A percentile compares a stretch with the other conserved stretches of the same genome.
phyloP scores from a whole-genome alignment of 2,113 vertebrate genomes.

The Trogon surrucura region DNA sequence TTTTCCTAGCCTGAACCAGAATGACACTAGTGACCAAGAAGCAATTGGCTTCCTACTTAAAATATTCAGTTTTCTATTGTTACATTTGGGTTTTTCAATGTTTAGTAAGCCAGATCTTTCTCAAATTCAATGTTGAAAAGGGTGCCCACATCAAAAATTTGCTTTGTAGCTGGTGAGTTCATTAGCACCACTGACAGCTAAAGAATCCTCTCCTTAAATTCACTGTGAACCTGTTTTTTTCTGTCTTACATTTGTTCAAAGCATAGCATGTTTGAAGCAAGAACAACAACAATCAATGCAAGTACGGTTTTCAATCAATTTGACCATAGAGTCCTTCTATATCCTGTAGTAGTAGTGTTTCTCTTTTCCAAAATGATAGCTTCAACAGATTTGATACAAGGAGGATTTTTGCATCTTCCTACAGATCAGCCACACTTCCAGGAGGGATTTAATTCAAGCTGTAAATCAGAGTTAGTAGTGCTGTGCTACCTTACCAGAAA shows the following conservation, averaged over 20 bases:
- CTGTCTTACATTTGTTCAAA: conserved; percentile 5
- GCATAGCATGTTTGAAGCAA: background rate
- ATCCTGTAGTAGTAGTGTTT: background rate
- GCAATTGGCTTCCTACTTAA: background rate
- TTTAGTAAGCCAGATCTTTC: background rate
- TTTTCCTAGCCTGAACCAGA: background rate
- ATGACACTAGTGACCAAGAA: background rate
- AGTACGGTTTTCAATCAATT: background rate
- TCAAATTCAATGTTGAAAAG: background rate
- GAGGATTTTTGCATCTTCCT: background rate
- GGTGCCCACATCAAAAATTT: background rate
- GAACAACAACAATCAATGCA: background rate
- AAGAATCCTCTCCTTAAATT: background rate
- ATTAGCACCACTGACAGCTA: background rate
- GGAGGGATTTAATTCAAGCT: conserved; percentile 39
- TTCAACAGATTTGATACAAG: background rate
- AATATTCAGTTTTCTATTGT: background rate
- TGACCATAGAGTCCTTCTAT: background rate
- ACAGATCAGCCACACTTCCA: background rate
- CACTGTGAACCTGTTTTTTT: background rate
- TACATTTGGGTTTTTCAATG: fast-evolving
- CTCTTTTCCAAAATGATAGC: background rate
- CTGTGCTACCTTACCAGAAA: conserved; percentile 41
- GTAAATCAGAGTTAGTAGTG: conserved; percentile 1
- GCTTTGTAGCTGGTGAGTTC: background rate